Conservation (phyloP, 2,797 vertebrate species). For the Mycteria americana region DNA sequence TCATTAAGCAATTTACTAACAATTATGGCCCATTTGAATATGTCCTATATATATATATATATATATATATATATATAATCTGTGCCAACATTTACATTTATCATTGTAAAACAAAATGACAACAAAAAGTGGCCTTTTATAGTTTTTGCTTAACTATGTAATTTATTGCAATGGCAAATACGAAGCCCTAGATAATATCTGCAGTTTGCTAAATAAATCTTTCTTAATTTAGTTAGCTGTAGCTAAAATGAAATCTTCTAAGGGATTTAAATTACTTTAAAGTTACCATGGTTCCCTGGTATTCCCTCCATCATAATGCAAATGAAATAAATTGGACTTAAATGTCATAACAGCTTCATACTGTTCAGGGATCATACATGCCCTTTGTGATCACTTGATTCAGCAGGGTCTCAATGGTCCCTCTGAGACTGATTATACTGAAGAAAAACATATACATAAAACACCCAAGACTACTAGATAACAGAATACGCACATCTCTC, state of each 20-base stretch:
- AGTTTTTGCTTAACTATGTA: background rate
- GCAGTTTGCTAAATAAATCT: background rate
- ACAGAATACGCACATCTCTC: background rate
- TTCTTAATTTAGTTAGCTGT: background rate
- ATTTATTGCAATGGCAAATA: background rate
- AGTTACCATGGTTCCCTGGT: background rate
- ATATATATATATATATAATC: background rate
- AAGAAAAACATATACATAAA: background rate
- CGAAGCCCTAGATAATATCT: background rate
- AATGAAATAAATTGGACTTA: background rate
- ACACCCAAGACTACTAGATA: background rate
- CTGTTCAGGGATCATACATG: background rate
- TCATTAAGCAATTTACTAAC: conserved; percentile 44
- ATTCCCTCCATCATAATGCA: background rate
- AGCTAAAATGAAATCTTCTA: background rate
- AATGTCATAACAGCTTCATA: background rate
- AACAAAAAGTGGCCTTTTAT: background rate
- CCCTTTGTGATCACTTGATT: background rate
- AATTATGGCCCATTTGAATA: background rate
- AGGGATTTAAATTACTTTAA: background rate
- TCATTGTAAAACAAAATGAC: background rate
- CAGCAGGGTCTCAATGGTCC: background rate
- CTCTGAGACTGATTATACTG: background rate
- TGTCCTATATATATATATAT: background rate
- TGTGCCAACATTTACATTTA: background rate